Percentiles rank a stretch among this genome's conserved stretches.
Conservation (phyloP, 1,140 invertebrate genomes). For the Brachystomella parvula region DNA sequence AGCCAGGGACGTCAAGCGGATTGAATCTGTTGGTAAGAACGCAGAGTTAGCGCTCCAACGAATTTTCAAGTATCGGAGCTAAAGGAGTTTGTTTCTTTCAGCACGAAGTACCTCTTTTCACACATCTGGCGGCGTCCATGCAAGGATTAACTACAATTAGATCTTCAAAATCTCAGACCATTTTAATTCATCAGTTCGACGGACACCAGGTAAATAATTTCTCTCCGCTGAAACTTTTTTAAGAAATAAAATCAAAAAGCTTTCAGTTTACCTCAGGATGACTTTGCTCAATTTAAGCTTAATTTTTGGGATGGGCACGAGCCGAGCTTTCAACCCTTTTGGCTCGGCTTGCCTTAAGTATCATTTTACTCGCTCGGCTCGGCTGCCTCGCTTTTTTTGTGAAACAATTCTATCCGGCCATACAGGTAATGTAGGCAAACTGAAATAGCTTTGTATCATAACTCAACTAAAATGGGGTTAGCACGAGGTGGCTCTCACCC, state of each 20-base stretch:
- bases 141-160: slow-evolving; percentile 83
- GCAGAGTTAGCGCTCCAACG: neutral
- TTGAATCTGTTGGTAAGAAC: slow-evolving; percentile 44
- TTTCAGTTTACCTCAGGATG: neutral
- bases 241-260: neutral
- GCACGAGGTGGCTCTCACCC: no score
- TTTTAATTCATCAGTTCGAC: slow-evolving; percentile 71
- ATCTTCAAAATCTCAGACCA: slow-evolving; percentile 64
- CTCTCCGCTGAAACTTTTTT: neutral
- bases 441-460: no score
- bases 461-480: no score
- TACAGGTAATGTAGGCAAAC: no score
- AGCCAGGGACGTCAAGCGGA: slow-evolving; percentile 52
- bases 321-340: no score
- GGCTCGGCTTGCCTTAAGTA: no score
- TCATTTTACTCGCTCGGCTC: no score
- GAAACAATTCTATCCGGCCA: no score
- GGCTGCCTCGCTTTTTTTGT: no score
- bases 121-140: slow-evolving; percentile 77
- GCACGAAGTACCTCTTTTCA: slow-evolving; percentile 71
- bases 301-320: no score
- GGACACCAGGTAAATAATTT: slow-evolving; percentile 48
- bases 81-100: neutral
- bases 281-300: neutral
- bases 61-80: neutral